Percentiles rank a stretch among this genome's conserved stretches.
Evolutionary conservation across 2,797 vertebrate genomes (phyloP).

Genomic region (Catharus ustulatus): DNA sequence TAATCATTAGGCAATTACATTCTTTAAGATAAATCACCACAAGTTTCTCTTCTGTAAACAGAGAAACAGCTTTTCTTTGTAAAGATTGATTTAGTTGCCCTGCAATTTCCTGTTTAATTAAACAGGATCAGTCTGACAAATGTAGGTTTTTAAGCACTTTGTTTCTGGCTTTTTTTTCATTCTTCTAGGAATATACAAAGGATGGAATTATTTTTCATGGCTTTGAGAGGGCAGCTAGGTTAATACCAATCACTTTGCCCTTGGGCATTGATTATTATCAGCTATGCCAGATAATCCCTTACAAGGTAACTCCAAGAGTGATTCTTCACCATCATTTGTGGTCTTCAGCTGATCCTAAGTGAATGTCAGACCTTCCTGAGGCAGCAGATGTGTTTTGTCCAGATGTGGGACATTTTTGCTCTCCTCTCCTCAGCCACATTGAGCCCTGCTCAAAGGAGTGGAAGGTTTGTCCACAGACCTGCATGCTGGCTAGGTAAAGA

Average conservation of each 20-base stretch:
- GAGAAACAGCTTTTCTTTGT: constrained; percentile 60
- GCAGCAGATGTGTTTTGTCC: not conserved
- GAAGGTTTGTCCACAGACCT: not conserved
- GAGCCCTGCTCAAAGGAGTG: not conserved
- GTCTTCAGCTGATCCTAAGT: not conserved
- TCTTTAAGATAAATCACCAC: constrained; percentile 60
- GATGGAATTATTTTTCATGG: not conserved
- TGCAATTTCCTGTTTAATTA: constrained; percentile 71
- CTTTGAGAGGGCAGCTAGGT: not conserved
- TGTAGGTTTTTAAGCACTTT: constrained; percentile 37
- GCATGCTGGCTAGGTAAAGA: not conserved
- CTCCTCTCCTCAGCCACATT: not conserved
- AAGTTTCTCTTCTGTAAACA: constrained; percentile 61
- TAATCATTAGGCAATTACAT: constrained; percentile 62
- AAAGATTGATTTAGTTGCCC: constrained; percentile 61
- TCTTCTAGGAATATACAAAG: not conserved
- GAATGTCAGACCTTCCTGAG: not conserved
- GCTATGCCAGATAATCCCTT: not conserved
- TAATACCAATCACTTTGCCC: not conserved
- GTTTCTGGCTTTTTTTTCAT: not conserved
- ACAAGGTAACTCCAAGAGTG: not conserved
- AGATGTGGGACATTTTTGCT: not conserved
- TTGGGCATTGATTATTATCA: not conserved
- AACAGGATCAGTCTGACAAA: constrained; percentile 60
- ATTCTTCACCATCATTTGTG: not conserved